Evolutionary conservation across 2,797 vertebrate species (phyloP), one percentile per base, ranked within the genome.

Genomic region (Ctenosaura bakeri): DNA sequence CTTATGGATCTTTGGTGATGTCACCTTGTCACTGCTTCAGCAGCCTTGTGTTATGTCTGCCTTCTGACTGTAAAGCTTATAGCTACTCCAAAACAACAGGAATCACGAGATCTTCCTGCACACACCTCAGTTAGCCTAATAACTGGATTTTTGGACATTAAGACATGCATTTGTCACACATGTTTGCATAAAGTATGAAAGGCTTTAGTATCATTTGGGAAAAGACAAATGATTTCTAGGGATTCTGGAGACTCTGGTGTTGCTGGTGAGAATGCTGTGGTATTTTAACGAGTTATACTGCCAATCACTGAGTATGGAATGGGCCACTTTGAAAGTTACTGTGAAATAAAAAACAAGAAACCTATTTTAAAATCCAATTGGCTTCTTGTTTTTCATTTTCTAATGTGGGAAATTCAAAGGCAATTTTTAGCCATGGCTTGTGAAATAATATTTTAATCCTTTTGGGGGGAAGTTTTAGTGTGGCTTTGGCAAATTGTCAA

Each of bases 11-110:
- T 24, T 54, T 79, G 29, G 50, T 87, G 78, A 79, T 90, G 59
- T 35, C 85, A 83, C 38, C 56, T 76, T 24, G 74, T 59, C 29
- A 64, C 85, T 83, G 50, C 46, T 78, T 79, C 77, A 86, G n/a
- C 6, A 83, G 18, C 62, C 52, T 76, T 50, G 5, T 26, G 52
- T 90, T 64, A 14, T 35, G 18, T 85, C 59, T 54, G 52, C 14
- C 56, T 78, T 64, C 38, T 46, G 18, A 29, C 73, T 78, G 29
- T 50, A 81, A 82, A 64, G 56, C n/a, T 77, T 87, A 87, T 46
- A 82, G 9, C 69, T 77, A n/a, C 46, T 52, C 66, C 62, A n/a
- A 24, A 86, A 1, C 42, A 76, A 78, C 14, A 64, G 29, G 50
- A 32, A 38, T 46, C 66, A 52, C 16, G 76, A 88, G 32, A 32